Base-by-base conservation (phyloP, 2,888 invertebrate species). In the Ornithoptera alexandrae region DNA sequence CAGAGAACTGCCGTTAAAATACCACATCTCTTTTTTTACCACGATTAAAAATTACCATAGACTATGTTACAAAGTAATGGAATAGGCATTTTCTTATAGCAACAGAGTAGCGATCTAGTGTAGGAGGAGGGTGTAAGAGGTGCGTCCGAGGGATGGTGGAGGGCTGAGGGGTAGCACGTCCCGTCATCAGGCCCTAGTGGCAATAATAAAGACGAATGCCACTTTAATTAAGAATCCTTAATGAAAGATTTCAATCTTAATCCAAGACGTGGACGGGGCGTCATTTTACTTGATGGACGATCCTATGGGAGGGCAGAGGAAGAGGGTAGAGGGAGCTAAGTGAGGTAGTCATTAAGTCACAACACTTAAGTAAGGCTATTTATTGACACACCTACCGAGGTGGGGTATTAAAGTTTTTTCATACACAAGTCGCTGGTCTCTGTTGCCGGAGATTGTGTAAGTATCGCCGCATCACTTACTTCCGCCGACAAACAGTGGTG, bases 201-300 rank as follows among this genome's bases (percentile, higher is more conserved):
- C 58, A 66, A 69, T 69, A 66, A 69, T 69, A 69, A 65, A 65
- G 69, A 66, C 46, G 58, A 66, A 69, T 69, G 65, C 22, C 15
- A 42, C 39, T 66, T 65, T 69, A 69, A 69, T 66, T 69, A 69
- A 69, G 69, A 57, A 58, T 65, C 36, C 61, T 57, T 65, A 69
- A 69, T 69, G 65, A 66, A 69, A 69, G 69, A 69, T 69, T 69
- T 69, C 61, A 65, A 69, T 69, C 69, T 65, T 65, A 65, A 62
- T 69, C 39, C 36, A 36, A 57, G 60, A 67, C 60, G 53, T 36
- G 50, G 61, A 67, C 67, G 53, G 53, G 30, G 18, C 57, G 30
- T 50, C 39, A 12, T 57, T 65, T 42, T 17, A 22, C 20, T 30
- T 57, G 62, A 69, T 42, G 58, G 58, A 46, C 46, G 30, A 24